Conservation (phyloP, 1,140 invertebrate genomes). For the Drosophila miranda region DNA sequence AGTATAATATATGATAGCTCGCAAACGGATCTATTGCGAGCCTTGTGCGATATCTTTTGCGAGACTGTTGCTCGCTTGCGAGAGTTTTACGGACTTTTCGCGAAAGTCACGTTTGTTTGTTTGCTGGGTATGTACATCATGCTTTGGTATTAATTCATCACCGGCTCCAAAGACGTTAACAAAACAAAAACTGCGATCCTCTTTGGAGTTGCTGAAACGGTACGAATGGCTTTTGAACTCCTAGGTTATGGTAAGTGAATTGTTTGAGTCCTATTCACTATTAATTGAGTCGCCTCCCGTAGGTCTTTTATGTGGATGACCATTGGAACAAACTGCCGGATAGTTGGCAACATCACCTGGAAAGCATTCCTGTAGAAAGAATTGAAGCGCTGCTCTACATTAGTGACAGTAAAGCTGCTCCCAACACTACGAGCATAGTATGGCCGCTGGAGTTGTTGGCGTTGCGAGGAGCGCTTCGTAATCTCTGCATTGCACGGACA, state of each 20-base stretch:
- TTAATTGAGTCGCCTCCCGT: background rate
- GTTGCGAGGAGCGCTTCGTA: slow-evolving; percentile 82
- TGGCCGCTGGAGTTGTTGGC: slow-evolving; percentile 88
- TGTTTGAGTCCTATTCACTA: background rate
- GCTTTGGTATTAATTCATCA: no score
- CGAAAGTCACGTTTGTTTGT: no score
- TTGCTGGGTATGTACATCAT: no score
- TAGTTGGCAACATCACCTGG: slow-evolving; percentile 84
- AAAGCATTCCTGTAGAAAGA: slow-evolving; percentile 84
- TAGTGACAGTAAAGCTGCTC: slow-evolving; percentile 22
- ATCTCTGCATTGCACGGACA: slow-evolving; percentile 82
- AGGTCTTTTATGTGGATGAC: slow-evolving; percentile 89
- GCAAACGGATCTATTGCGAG: no score
- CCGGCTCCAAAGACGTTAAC: no score
- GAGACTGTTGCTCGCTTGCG: no score
- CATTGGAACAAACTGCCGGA: slow-evolving; percentile 87
- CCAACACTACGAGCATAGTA: slow-evolving; percentile 45
- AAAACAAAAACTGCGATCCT: slow-evolving; percentile 27
- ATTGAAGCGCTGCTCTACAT: slow-evolving; percentile 83
- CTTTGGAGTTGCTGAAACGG: slow-evolving; percentile 46
- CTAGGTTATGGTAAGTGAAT: slow-evolving; percentile 78
- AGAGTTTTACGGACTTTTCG: no score
- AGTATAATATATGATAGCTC: no score
- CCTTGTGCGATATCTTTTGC: no score
- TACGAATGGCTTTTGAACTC: slow-evolving; percentile 82